phyloP scores from a whole-genome alignment of 1,140 invertebrate species.

The Musca domestica region DNA sequence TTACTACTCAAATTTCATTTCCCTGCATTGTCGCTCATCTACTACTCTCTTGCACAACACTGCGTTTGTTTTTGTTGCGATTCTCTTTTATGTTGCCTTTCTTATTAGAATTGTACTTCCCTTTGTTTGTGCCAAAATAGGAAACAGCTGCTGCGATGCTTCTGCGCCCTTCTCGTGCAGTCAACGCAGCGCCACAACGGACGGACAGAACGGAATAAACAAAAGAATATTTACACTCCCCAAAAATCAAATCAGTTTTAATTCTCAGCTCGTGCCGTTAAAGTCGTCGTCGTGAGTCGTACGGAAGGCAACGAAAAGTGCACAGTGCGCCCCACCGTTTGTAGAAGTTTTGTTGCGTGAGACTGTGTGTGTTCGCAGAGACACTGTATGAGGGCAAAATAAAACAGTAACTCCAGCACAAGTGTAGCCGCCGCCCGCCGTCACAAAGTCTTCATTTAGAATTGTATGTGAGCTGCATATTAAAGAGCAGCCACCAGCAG shows the following conservation, averaged over 20 bases:
- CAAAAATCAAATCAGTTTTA: conserved; percentile 13
- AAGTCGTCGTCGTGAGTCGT: background rate
- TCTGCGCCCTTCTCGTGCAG: background rate
- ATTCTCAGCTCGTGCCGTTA: conserved; percentile 16
- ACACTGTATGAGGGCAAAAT: too few relatives aligned
- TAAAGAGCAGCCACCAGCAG: too few relatives aligned
- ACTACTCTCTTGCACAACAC: background rate
- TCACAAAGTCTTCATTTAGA: too few relatives aligned
- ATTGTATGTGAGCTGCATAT: too few relatives aligned
- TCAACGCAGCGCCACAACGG: background rate
- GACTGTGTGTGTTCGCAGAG: too few relatives aligned
- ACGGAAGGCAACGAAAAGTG: too few relatives aligned
- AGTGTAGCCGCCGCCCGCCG: too few relatives aligned
- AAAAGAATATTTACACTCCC: conserved; percentile 12
- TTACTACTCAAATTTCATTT: background rate
- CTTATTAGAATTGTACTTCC: conserved; percentile 4
- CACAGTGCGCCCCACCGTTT: too few relatives aligned
- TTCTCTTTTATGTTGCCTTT: background rate
- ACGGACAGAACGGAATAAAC: conserved; percentile 6
- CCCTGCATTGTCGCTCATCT: background rate
- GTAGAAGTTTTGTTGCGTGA: too few relatives aligned
- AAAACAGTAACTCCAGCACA: too few relatives aligned
- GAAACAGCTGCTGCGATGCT: background rate
- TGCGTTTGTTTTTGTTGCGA: background rate
- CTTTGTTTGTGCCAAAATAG: background rate